Evolutionary conservation across 2,113 vertebrate genomes (phyloP), one percentile per base, ranked within the genome.

Genomic region (Solea senegalensis): DNA sequence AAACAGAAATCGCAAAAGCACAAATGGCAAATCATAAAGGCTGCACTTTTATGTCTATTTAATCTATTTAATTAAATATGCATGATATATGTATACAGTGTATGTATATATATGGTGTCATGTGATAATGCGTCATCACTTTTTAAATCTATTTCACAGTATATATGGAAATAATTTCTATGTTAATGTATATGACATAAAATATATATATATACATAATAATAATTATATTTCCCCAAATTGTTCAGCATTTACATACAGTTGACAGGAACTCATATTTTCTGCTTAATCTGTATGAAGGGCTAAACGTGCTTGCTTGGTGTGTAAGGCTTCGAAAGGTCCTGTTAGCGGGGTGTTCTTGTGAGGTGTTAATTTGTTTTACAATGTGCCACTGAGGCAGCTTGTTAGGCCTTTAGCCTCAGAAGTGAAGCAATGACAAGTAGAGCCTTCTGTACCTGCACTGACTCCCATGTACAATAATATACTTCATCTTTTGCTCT

Each of bases 311-410:
- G 65, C 82, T 73, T 39, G 49, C 76, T 77, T 75, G 84, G 80
- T 72, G 76, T 80, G 87, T 60, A 39, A 41, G 66, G 76, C 78
- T 90, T 88, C 86, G 81, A 89, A 91, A 69, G 69, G 78, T 60
- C 80, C 78, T 52, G 72, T 88, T 79, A 80, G 81, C 80, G 44
- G 80, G 70, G 67, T 86, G 80, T 89, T 91, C 85, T 64, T 83
- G 81, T 41, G 54, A 92, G 88, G 91, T 90, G 91, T 90, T 92
- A 90, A 92, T 86, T 91, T 87, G 88, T 91, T 94, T 93, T 91
- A 93, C 89, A 88, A 89, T 78, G 89, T 93, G 88, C 71, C 78
- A 89, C 86, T 76, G 89, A 78, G 87, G 79, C 86, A 90, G 82
- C 88, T 89, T 88, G 82, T 93, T 83, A 85, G 85, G 77, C 81